Base-by-base conservation (phyloP, 2,113 vertebrate genomes). In the Chinchilla lanigera region DNA sequence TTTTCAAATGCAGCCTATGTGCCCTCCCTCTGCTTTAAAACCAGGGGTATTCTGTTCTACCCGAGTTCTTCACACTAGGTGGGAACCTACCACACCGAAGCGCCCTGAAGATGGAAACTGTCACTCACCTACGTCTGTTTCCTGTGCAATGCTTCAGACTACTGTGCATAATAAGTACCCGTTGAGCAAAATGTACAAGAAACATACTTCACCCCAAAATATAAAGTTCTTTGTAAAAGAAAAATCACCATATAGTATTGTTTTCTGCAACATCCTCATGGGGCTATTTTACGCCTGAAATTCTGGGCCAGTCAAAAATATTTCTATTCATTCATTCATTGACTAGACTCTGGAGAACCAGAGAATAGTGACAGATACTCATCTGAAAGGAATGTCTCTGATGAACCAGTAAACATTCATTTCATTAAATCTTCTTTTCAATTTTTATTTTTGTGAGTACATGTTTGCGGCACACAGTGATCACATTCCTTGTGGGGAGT, bases 291-390 rank as follows among this genome's bases (percentile, higher is more conserved):
- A 67, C 14, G 50, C 75, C 35, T 93, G 69, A 88, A 83, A 96
- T 83, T 83, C 65, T 77, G 22, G 82, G 12, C n/a, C 38, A 78
- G 81, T 63, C 35, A 77, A 26, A 89, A 86, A 77, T 71, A 75
- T 24, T 95, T 94, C 33, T 86, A 30, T 35, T 84, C 9, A 11
- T 69, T 81, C 78, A 61, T 41, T 94, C 91, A 81, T 50, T 95
- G 47, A 75, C n/a, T 87, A 38, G 38, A 38, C 24, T 80, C 44
- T 81, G 26, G 26, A 67, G 67, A 86, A 54, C 82, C 0, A 90
- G 65, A 81, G 54, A 61, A 41, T 44, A 28, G 3, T 52, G 75
- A 78, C 44, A 50, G 44, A 78, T 33, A 78, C 2, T 19, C 3
- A 33, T 33, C 28, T 41, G 71, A 41, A 44, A 71, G 8, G 35